A percentile compares a stretch with the other conserved stretches of the same genome.
Conservation (phyloP, 2,888 invertebrate genomes). For the Rhagonycha lutea region DNA sequence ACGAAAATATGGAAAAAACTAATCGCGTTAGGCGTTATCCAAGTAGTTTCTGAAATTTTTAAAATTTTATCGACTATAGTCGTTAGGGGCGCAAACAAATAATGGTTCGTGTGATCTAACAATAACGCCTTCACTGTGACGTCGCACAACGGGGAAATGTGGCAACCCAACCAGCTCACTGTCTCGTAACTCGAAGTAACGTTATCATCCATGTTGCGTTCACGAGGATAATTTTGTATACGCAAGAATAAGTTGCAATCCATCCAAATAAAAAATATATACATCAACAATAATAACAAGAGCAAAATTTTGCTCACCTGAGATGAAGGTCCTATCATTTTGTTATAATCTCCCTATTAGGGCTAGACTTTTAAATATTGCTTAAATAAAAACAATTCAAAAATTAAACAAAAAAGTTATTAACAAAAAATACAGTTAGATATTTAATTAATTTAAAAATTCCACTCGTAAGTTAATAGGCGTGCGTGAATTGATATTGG, state of each 20-base stretch:
- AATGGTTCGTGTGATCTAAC: slow-evolving; percentile 83
- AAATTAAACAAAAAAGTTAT: not conserved
- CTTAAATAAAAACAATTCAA: not conserved
- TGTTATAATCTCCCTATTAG: not conserved
- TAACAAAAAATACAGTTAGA: slow-evolving; percentile 1
- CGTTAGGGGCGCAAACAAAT: slow-evolving; percentile 80
- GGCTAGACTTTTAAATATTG: not conserved
- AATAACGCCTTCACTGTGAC: slow-evolving; percentile 83
- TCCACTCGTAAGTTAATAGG: slow-evolving; percentile 5
- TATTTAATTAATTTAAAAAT: not conserved
- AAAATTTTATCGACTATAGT: slow-evolving; percentile 70
- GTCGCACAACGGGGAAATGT: slow-evolving; percentile 75
- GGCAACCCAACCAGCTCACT: slow-evolving; percentile 68
- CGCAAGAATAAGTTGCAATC: slow-evolving; percentile 73
- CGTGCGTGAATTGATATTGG: slow-evolving; percentile 6
- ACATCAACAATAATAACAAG: slow-evolving; percentile 59
- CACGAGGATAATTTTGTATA: slow-evolving; percentile 70
- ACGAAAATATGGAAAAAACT: slow-evolving; percentile 79
- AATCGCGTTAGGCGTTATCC: slow-evolving; percentile 83
- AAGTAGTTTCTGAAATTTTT: slow-evolving; percentile 50
- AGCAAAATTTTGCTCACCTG: slow-evolving; percentile 73
- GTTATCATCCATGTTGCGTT: slow-evolving; percentile 54
- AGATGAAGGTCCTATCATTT: slow-evolving; percentile 68
- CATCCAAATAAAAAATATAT: slow-evolving; percentile 73
- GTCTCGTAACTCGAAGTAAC: slow-evolving; percentile 56